Percentiles rank a stretch among this genome's conserved stretches.
phyloP scores from a whole-genome alignment of 2,888 invertebrate species.

The Alsophila aescularia region DNA sequence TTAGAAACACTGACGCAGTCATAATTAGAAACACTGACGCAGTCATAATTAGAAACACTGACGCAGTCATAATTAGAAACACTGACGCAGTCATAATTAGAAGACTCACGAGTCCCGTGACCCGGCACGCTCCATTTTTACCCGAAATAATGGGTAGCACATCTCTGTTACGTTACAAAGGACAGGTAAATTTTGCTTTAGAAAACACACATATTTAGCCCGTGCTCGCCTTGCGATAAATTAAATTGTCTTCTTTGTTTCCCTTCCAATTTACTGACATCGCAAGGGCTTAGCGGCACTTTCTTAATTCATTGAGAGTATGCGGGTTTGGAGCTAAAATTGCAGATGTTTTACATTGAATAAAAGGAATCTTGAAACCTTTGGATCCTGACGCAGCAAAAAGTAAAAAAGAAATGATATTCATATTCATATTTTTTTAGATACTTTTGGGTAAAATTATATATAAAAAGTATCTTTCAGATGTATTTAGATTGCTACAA shows the following conservation, averaged over 20 bases:
- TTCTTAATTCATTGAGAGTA: conserved; percentile 26
- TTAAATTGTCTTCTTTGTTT: conserved; percentile 36
- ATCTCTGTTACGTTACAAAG: conserved; percentile 26
- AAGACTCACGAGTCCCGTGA: conserved; percentile 26
- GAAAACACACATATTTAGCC: conserved; percentile 15
- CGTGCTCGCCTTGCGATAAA: conserved; percentile 25
- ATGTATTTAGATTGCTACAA: too few species aligned
- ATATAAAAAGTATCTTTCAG: too few species aligned
- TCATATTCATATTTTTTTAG: too few species aligned
- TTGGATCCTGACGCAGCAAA: too few species aligned
- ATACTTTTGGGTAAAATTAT: too few species aligned
- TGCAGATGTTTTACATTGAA: too few species aligned
- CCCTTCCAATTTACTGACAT: conserved; percentile 26
- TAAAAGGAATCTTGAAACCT: too few species aligned
- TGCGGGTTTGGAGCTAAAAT: background rate
- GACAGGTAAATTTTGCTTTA: conserved; percentile 23
- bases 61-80: conserved; percentile 35
- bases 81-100: conserved; percentile 32
- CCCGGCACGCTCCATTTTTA: conserved; percentile 36
- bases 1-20: conserved; percentile 33
- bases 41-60: conserved; percentile 36
- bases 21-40: conserved; percentile 36
- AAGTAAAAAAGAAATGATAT: too few species aligned
- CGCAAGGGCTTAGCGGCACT: conserved; percentile 23
- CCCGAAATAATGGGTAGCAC: conserved; percentile 40